These are phyloP conservation scores for Bradypodion pumilum DNA, from an alignment of 2,797 vertebrate genomes.

Conservation along the genomic window DNA sequence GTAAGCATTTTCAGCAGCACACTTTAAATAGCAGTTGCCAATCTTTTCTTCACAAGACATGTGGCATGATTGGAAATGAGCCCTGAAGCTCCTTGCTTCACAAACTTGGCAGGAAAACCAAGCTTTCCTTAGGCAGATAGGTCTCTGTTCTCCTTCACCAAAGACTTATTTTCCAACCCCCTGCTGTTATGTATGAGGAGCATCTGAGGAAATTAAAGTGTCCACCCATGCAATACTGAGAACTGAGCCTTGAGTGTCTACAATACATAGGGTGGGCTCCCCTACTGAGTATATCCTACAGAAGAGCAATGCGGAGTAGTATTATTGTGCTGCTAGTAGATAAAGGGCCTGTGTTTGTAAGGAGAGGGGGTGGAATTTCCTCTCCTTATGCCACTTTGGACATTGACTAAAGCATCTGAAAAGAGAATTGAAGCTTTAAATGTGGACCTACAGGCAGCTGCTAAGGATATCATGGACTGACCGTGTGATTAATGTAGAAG, in stretches of 20 bases:
- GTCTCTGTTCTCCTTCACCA: neutral
- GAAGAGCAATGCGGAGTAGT: neutral
- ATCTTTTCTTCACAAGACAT: neutral
- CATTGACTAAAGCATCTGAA: no score
- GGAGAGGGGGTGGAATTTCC: no score
- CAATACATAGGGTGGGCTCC: neutral
- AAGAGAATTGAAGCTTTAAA: no score
- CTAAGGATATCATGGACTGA: no score
- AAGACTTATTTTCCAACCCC: slow-evolving; percentile 1
- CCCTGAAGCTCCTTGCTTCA: neutral
- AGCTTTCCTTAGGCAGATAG: slow-evolving; percentile 1
- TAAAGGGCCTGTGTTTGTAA: neutral
- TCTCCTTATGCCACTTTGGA: neutral
- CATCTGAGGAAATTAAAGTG: slow-evolving; percentile 12
- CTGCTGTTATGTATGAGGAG: neutral
- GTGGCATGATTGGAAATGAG: neutral
- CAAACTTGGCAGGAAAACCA: neutral
- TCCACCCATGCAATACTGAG: neutral
- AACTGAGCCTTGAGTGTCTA: neutral
- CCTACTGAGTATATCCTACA: neutral
- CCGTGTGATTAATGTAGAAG: no score
- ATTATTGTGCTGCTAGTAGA: neutral
- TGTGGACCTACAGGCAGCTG: no score
- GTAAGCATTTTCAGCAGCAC: neutral
- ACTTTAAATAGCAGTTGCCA: slow-evolving; percentile 3